Conservation (phyloP, 2,113 vertebrate species). For the Callospermophilus lateralis region DNA sequence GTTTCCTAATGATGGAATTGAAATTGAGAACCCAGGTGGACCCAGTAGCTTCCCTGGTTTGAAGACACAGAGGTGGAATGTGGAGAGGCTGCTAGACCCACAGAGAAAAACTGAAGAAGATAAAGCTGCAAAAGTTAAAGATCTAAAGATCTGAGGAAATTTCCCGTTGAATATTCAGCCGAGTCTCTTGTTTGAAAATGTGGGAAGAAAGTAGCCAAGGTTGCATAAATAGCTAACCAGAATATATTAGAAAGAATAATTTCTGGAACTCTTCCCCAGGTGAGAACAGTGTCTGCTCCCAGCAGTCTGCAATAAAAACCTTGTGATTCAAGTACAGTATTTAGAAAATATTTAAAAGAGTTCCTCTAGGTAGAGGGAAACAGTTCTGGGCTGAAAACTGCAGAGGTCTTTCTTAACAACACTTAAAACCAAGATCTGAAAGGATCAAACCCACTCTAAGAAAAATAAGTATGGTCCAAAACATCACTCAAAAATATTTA, state of each 20-base stretch:
- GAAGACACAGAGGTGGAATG: background rate
- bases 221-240: background rate
- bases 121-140: background rate
- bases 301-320: background rate
- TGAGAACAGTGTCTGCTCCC: background rate
- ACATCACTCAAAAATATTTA: background rate
- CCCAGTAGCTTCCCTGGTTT: fast-evolving
- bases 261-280: too few relatives aligned
- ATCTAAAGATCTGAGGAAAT: too few relatives aligned
- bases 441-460: background rate
- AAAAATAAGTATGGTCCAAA: background rate
- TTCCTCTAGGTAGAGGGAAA: background rate
- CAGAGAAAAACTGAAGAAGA: background rate
- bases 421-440: background rate
- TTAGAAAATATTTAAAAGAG: background rate
- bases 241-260: background rate
- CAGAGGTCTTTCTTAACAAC: background rate
- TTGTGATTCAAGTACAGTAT: background rate
- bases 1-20: background rate
- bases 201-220: background rate
- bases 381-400: background rate
- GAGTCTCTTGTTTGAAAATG: background rate
- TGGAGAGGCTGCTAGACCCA: background rate
- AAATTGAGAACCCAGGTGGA: background rate
- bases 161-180: background rate